Conservation (phyloP, 2,113 vertebrate genomes). For the Ceratotherium simum region DNA sequence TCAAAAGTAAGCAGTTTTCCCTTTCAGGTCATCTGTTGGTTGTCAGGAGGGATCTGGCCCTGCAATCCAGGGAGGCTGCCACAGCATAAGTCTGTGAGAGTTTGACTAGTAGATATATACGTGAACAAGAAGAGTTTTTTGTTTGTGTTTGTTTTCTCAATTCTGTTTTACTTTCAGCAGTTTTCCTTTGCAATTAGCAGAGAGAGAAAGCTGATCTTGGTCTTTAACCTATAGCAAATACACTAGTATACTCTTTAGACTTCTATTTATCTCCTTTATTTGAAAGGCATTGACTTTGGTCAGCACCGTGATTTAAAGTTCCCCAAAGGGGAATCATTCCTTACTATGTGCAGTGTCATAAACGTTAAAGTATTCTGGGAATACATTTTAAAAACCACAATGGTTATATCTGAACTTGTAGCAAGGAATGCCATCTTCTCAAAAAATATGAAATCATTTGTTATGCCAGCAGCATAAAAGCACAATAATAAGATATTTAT, state of each 20-base stretch:
- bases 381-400: neutral
- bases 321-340: slow-evolving; percentile 10
- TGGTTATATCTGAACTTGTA: slow-evolving; percentile 23
- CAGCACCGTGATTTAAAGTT: slow-evolving; percentile 27
- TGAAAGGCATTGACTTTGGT: slow-evolving; percentile 36
- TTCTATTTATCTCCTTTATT: neutral
- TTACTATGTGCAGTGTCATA: neutral
- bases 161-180: neutral
- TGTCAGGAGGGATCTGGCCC: slow-evolving; percentile 19
- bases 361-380: slow-evolving; percentile 63
- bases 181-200: slow-evolving; percentile 27
- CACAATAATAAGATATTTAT: slow-evolving; percentile 38
- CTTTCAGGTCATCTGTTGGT: slow-evolving; percentile 65
- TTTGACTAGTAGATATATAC: neutral
- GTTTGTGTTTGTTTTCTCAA: neutral
- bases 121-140: neutral
- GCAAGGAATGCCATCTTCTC: neutral
- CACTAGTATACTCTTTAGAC: accelerated
- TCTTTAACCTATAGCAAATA: neutral
- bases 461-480: neutral
- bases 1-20: slow-evolving; percentile 65
- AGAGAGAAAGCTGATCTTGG: neutral
- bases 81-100: neutral
- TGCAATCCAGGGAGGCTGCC: neutral
- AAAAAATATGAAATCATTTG: slow-evolving; percentile 12